These are phyloP conservation scores for Heteractis magnifica DNA, from an alignment of 92 coral and sea anemone species.

Conservation along the genomic window DNA sequence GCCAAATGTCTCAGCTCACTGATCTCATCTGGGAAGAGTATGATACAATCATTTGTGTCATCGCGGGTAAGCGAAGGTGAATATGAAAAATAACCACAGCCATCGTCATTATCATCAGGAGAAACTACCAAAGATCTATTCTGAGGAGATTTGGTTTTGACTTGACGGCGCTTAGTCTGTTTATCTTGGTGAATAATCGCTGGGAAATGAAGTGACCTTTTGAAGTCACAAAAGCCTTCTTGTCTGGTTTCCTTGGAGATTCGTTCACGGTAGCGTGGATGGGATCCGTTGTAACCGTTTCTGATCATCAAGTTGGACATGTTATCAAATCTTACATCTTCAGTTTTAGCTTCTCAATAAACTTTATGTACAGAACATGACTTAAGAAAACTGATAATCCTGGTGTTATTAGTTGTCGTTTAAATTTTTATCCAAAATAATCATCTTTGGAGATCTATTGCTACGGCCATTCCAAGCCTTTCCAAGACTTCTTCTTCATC, in stretches of 20 bases:
- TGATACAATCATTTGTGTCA: slow-evolving; percentile 46
- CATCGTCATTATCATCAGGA: not conserved
- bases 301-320: slow-evolving; percentile 54
- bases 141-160: not conserved
- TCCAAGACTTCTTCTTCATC: not conserved
- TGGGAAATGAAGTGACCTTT: slow-evolving; percentile 34
- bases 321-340: not conserved
- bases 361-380: slow-evolving; percentile 1
- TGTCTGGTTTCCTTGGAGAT: slow-evolving; percentile 14
- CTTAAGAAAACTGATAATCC: slow-evolving; percentile 7
- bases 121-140: not conserved
- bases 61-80: slow-evolving; percentile 39
- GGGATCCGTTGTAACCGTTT: slow-evolving; percentile 56
- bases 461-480: not conserved
- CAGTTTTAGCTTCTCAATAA: not conserved
- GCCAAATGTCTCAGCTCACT: slow-evolving; percentile 60
- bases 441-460: not conserved
- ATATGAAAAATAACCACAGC: not conserved
- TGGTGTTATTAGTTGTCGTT: not conserved
- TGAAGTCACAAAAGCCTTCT: slow-evolving; percentile 6
- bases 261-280: slow-evolving; percentile 9
- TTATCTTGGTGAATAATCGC: slow-evolving; percentile 17
- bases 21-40: slow-evolving; percentile 56
- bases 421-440: not conserved
- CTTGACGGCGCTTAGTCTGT: not conserved